Percentiles rank a stretch among this genome's conserved stretches.
These are phyloP conservation scores for Hydrozoanthus gracilis DNA, from an alignment of 92 coral and sea anemone genomes.

Conservation along the genomic window DNA sequence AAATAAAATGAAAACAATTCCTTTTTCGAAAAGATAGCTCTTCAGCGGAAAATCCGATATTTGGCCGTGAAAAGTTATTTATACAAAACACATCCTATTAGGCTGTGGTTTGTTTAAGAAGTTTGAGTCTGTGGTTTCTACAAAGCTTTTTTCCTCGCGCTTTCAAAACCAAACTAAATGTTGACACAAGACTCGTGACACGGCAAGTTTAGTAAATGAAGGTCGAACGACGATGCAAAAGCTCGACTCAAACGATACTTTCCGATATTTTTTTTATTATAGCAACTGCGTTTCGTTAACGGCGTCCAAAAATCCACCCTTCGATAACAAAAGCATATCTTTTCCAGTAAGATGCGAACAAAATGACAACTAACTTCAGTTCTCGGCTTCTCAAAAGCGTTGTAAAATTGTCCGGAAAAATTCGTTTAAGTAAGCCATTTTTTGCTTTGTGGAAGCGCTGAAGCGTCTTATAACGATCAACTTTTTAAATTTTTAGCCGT, in stretches of 20 bases:
- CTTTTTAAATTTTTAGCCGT: not conserved
- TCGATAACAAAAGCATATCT: not conserved
- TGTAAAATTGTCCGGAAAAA: conserved; percentile 14
- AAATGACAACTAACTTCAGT: not conserved
- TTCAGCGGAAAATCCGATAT: conserved; percentile 21
- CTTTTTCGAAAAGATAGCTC: conserved; percentile 37
- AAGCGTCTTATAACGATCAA: conserved; percentile 1
- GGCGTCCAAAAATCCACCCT: not conserved
- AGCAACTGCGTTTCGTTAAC: not conserved
- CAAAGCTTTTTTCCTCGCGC: not conserved
- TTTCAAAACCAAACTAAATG: conserved; percentile 33
- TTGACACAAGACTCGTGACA: conserved; percentile 48
- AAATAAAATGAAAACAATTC: conserved; percentile 24
- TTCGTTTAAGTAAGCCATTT: conserved; percentile 20
- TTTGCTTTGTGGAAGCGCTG: not conserved
- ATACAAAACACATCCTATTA: not conserved
- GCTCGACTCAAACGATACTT: conserved; percentile 1
- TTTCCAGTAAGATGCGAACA: not conserved
- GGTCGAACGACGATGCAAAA: conserved; percentile 19
- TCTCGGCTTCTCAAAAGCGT: not conserved
- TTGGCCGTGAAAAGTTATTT: conserved; percentile 9
- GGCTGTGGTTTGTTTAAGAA: not conserved
- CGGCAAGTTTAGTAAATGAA: conserved; percentile 13
- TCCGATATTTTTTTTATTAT: not conserved
- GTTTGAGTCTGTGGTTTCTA: conserved; percentile 9